Conservation (phyloP, 2,113 vertebrate species). For the Strigops habroptila region DNA sequence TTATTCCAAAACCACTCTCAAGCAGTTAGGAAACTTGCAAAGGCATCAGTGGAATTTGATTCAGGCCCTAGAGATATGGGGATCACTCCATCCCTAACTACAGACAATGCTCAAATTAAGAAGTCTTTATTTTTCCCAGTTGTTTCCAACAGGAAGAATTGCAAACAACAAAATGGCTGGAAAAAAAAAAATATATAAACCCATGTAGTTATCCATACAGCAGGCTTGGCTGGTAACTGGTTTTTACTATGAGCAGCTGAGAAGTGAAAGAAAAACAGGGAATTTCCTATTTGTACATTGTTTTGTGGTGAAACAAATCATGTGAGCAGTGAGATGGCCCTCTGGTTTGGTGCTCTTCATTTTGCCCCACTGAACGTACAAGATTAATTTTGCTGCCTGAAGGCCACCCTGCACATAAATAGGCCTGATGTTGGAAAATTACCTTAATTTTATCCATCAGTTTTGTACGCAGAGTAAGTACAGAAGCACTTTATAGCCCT, state of each 20-base stretch:
- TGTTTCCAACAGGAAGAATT: not conserved
- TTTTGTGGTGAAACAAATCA: not conserved
- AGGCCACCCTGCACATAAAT: constrained; percentile 31
- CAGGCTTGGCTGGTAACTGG: not conserved
- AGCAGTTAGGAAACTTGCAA: not conserved
- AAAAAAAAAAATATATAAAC: not conserved
- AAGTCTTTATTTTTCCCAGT: not conserved
- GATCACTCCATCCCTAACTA: not conserved
- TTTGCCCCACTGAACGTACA: not conserved
- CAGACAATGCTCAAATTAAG: not conserved
- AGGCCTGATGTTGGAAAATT: constrained; percentile 23
- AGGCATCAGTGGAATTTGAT: not conserved
- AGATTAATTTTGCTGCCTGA: constrained; percentile 52
- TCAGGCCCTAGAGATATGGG: not conserved
- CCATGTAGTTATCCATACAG: not conserved
- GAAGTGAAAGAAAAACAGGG: not conserved
- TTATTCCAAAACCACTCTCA: not conserved
- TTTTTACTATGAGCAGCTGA: not conserved
- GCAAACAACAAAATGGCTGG: not conserved
- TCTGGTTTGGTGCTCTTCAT: not conserved
- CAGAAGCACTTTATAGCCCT: not conserved
- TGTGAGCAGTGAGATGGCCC: not conserved
- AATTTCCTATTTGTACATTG: not conserved
- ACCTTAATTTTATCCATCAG: constrained; percentile 49
- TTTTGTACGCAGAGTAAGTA: not conserved